These are phyloP conservation scores for Abscondita cerata DNA, from an alignment of 2,888 invertebrate genomes.

Conservation along the genomic window DNA sequence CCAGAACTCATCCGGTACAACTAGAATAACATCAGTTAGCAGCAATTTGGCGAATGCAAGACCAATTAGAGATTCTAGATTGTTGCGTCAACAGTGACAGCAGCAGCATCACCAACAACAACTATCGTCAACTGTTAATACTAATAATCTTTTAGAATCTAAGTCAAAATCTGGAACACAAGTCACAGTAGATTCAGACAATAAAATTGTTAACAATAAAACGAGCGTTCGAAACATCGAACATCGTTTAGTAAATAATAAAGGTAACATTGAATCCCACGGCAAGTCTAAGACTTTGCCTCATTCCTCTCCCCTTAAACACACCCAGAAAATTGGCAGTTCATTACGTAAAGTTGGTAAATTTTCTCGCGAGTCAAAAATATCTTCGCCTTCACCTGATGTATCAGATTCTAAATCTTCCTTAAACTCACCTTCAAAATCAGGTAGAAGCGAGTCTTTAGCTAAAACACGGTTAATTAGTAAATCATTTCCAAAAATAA, in stretches of 20 bases:
- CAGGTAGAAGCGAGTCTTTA: constrained; percentile 38
- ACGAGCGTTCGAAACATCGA: constrained; percentile 55
- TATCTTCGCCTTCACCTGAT: constrained; percentile 22
- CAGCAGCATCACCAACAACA: constrained; percentile 46
- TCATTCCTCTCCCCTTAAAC: constrained; percentile 47
- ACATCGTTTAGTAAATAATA: constrained; percentile 57
- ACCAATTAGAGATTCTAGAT: constrained; percentile 56
- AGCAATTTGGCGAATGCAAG: constrained; percentile 54
- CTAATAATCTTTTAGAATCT: constrained; percentile 51
- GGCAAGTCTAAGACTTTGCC: constrained; percentile 42
- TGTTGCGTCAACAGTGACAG: constrained; percentile 47
- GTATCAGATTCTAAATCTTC: constrained; percentile 41
- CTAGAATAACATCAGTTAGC: constrained; percentile 64
- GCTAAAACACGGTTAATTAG: constrained; percentile 41
- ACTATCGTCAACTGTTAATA: constrained; percentile 39
- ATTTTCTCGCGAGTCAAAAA: constrained; percentile 40
- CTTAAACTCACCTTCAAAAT: constrained; percentile 55
- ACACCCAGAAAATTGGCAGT: constrained; percentile 37
- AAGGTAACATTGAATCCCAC: constrained; percentile 47
- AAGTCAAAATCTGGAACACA: constrained; percentile 46
- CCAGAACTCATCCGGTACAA: constrained; percentile 42
- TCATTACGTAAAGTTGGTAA: constrained; percentile 46
- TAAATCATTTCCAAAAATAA: constrained; percentile 41
- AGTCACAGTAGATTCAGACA: constrained; percentile 51
- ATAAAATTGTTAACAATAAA: constrained; percentile 59